Conservation (phyloP, 1,140 invertebrate genomes). For the Drosophila baimaii region DNA sequence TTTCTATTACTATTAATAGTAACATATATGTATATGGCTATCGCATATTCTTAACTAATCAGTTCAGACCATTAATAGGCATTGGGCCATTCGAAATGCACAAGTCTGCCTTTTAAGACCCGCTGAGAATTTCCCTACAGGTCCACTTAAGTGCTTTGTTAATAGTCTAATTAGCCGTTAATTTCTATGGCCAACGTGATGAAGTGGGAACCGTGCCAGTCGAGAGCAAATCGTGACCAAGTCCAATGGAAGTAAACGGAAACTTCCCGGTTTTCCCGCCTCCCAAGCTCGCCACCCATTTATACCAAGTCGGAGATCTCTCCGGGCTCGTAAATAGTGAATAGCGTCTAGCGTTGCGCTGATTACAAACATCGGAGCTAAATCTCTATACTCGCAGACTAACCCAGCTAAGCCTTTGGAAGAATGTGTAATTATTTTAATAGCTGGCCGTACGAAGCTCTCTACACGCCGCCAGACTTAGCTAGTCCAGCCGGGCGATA, state of each 20-base stretch:
- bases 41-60: constrained; percentile 16
- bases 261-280: constrained; percentile 16
- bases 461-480: constrained; percentile 10
- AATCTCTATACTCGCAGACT: constrained; percentile 33
- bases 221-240: constrained; percentile 27
- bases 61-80: constrained; percentile 3
- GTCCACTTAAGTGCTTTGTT: constrained; percentile 27
- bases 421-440: constrained; percentile 68
- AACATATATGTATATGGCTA: neutral
- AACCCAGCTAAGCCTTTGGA: constrained; percentile 39
- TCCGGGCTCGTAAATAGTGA: constrained; percentile 24
- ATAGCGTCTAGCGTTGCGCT: constrained; percentile 11
- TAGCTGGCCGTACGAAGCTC: constrained; percentile 86
- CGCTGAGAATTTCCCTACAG: constrained; percentile 6
- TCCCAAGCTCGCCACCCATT: neutral
- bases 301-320: neutral
- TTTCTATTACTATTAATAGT: neutral
- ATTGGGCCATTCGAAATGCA: neutral
- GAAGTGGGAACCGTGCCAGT: constrained; percentile 24
- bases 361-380: constrained; percentile 33
- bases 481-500: constrained; percentile 3
- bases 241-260: constrained; percentile 21
- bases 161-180: constrained; percentile 40
- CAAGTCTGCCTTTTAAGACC: neutral
- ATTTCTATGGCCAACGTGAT: constrained; percentile 10